Base-by-base conservation (phyloP, 2,797 vertebrate species). In the Tamandua tetradactyla region DNA sequence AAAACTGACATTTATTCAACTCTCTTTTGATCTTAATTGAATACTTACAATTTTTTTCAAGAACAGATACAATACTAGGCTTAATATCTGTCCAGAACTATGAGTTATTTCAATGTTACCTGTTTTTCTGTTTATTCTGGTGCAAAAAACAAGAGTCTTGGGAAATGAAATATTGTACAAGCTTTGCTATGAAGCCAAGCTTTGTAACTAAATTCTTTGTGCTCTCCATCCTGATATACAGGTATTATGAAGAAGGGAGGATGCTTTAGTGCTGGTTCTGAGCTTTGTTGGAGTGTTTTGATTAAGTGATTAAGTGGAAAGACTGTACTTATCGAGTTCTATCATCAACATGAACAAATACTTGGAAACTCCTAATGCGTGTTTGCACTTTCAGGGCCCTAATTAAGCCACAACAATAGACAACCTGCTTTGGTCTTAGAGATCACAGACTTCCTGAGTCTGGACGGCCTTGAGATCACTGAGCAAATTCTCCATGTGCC, bases 1-100 rank as follows among this genome's bases (percentile, higher is more conserved):
- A 66, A 72, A 69, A 71, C 35, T 35, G 59, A 68, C 32, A 87
- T 35, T 61, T 18, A 59, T 42, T 30, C 52, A n/a, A 7, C 37
- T 79, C 3, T 49, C 27, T 68, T 68, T 49, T 72, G n/a, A 57
- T 89, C 62, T 88, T 88, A 85, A 85, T 40, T 94, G 92, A 87
- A 69, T 32, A 35, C 66, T 72, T 86, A 22, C 32, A 42, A 52
- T 44, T 89, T 82, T 9, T n/a, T 20, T 25, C 35, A 86, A 68
- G 66, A 74, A 49, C 17, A 90, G 7, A 78, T 47, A 20, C n/a
- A 52, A 66, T 15, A 35, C 4, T 42, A 40, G 12, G 12, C 22
- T 89, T 88, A 57, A 27, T 61, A 64, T 75, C 40, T 62, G 40
- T 13, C 40, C 57, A 6, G 44, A 85, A 47, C 3, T 15, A 2